These are phyloP conservation scores for Myripristis murdjan DNA, from an alignment of 2,797 vertebrate species.

Conservation along the genomic window DNA sequence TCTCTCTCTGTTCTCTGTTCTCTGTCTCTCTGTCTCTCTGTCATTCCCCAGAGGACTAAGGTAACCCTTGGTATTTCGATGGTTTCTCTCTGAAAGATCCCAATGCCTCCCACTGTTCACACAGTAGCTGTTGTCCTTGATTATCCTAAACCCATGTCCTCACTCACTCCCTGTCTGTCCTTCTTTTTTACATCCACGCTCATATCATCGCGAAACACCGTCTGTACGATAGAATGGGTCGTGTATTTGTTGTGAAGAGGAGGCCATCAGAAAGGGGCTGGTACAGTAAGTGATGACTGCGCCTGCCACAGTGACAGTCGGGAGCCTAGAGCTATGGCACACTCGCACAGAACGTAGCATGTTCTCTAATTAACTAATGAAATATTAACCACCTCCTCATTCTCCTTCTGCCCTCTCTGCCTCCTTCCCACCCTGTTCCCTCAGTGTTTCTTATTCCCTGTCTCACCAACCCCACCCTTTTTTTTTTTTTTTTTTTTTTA, in stretches of 20 bases:
- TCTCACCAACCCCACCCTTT: slow-evolving; percentile 54
- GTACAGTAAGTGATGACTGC: slow-evolving; percentile 83
- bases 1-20: not conserved
- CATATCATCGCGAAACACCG: slow-evolving; percentile 7
- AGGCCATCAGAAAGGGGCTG: slow-evolving; percentile 68
- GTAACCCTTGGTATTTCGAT: slow-evolving; percentile 72
- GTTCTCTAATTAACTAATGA: slow-evolving; percentile 86
- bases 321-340: slow-evolving; percentile 81
- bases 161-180: no score
- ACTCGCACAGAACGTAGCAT: slow-evolving; percentile 73
- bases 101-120: slow-evolving; percentile 50
- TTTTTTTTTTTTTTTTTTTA: slow-evolving; percentile 52
- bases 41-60: slow-evolving; percentile 48
- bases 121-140: slow-evolving; percentile 48
- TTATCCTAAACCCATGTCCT: no score
- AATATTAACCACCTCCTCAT: slow-evolving; percentile 85
- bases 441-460: slow-evolving; percentile 65
- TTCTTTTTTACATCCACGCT: not conserved
- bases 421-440: slow-evolving; percentile 49
- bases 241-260: slow-evolving; percentile 66
- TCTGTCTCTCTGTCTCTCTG: slow-evolving; percentile 9
- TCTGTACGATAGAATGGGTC: not conserved
- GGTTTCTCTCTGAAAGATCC: slow-evolving; percentile 58
- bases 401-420: slow-evolving; percentile 74
- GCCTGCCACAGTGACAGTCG: slow-evolving; percentile 76